Percentiles rank a stretch among this genome's conserved stretches.
phyloP scores from a whole-genome alignment of 2,797 vertebrate genomes.

The Pipistrellus pipistrellus region DNA sequence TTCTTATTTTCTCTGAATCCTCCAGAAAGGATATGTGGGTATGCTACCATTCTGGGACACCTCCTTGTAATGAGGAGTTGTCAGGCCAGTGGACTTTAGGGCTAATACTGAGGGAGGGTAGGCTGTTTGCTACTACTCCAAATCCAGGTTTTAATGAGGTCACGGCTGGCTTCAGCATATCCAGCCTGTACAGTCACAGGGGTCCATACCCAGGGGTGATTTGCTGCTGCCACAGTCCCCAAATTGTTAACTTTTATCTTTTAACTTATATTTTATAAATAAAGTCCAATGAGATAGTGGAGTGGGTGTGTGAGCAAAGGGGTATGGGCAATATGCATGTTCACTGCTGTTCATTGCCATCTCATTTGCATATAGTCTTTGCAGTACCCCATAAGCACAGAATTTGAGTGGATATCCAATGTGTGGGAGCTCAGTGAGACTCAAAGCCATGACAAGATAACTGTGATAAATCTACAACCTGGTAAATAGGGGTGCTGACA shows the following conservation, averaged over 20 bases:
- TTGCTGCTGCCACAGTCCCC: background rate
- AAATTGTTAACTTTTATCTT: constrained; percentile 23
- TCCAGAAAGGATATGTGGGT: background rate
- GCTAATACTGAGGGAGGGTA: background rate
- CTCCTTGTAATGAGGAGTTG: background rate
- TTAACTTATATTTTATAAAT: background rate
- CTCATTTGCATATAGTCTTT: background rate
- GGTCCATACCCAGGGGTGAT: background rate
- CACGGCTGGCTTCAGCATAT: background rate
- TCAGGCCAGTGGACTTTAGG: background rate
- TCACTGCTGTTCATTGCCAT: background rate
- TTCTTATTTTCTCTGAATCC: background rate
- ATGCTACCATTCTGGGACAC: background rate
- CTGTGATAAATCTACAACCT: background rate
- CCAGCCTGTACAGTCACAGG: no score
- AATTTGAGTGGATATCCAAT: background rate
- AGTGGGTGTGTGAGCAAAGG: background rate
- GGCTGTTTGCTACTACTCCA: background rate
- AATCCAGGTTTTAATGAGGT: accelerated
- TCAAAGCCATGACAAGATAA: background rate
- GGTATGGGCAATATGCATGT: background rate
- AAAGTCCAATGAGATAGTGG: background rate
- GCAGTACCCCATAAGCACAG: background rate
- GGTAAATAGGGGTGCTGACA: background rate
- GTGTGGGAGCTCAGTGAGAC: background rate